These are phyloP conservation scores for Gracilinanus agilis DNA, from an alignment of 2,113 vertebrate genomes.

Conservation along the genomic window DNA sequence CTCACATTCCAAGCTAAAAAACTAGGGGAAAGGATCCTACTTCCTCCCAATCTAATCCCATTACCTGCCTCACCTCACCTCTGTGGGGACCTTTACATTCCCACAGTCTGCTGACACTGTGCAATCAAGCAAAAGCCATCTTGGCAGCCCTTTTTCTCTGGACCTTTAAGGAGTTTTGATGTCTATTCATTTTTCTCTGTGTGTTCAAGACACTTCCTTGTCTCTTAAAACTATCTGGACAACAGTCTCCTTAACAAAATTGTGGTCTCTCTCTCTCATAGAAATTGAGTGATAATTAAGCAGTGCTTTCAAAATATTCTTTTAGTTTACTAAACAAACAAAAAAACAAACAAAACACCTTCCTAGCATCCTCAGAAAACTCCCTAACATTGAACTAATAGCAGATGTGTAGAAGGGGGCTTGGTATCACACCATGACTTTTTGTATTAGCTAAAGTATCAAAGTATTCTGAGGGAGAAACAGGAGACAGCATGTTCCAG, in stretches of 20 bases:
- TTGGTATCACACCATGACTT: background rate
- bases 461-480: background rate
- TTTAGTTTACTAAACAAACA: background rate
- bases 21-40: constrained; percentile 47
- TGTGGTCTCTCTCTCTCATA: background rate
- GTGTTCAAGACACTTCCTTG: background rate
- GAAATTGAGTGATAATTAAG: background rate
- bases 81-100: background rate
- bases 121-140: no score
- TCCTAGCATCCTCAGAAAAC: background rate
- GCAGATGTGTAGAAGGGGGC: background rate
- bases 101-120: fast-evolving
- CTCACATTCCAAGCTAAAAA: constrained; percentile 27
- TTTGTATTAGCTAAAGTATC: background rate
- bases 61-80: constrained; percentile 25
- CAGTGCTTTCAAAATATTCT: background rate
- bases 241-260: background rate
- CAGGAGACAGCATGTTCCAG: background rate
- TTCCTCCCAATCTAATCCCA: background rate
- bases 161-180: background rate
- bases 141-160: background rate
- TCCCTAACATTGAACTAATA: constrained; percentile 8
- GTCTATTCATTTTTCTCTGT: background rate
- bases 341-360: background rate
- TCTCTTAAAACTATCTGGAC: background rate